Percentiles rank a stretch among this genome's conserved stretches.
Conservation (phyloP, 2,113 vertebrate genomes). For the Porphyrio hochstetteri region DNA sequence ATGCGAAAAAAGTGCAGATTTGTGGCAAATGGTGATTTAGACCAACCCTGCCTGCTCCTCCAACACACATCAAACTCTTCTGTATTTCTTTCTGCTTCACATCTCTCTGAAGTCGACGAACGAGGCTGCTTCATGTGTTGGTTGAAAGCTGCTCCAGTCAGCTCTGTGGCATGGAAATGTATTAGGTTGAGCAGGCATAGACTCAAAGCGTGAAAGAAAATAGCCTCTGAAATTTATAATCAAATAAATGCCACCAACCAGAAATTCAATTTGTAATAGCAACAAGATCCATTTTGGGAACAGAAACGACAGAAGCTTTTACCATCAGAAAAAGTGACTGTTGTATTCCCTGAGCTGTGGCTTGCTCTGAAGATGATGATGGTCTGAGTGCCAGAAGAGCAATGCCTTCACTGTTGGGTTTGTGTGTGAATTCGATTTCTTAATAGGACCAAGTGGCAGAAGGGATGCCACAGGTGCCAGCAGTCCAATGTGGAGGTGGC, state of each 20-base stretch:
- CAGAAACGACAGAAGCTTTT: neutral
- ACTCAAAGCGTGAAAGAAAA: neutral
- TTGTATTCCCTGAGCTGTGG: neutral
- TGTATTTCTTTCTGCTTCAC: neutral
- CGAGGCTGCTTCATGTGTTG: neutral
- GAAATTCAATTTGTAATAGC: neutral
- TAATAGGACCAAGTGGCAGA: neutral
- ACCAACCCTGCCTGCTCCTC: neutral
- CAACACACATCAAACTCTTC: neutral
- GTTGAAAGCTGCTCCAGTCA: neutral
- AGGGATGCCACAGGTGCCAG: neutral
- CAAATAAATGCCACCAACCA: constrained; percentile 4
- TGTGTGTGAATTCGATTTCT: neutral
- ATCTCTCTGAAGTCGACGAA: neutral
- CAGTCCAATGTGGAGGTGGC: neutral
- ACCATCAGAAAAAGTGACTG: neutral
- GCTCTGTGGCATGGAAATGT: neutral
- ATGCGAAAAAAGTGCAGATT: constrained; percentile 11
- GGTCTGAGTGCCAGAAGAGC: neutral
- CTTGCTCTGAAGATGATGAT: neutral
- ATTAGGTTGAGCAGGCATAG: neutral
- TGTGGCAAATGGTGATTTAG: constrained; percentile 35
- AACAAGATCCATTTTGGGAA: neutral
- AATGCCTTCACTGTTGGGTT: neutral
- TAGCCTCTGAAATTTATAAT: constrained; percentile 5